Base-by-base conservation (phyloP, 2,888 invertebrate genomes). In the Drosophila merina region DNA sequence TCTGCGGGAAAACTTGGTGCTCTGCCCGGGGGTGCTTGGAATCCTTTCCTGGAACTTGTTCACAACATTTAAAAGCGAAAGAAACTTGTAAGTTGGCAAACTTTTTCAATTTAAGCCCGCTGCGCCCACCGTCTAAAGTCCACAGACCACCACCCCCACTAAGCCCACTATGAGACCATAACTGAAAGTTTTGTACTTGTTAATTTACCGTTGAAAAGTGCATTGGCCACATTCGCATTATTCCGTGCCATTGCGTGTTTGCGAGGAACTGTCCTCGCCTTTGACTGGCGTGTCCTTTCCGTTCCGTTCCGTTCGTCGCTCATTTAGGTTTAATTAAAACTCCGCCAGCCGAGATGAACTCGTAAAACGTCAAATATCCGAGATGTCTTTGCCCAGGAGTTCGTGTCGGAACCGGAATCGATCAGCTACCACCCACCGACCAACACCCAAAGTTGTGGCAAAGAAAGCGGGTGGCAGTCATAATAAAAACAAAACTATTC, bases 401-500 rank as follows among this genome's bases (percentile, higher is more conserved):
- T 36, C n/a, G 36, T n/a, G 36, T 36, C 36, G 12, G 36, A 36
- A 36, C 12, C 6, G 36, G 36, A 36, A 36, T 36, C 36, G 36
- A 36, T 36, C 36, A 36, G 10, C 2, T 9, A 8, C 31, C 31
- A 9, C 10, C 1, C 33, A 33, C 10, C 33, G 0, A 10, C 33
- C 33, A 33, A 4, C 33, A 33, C 33, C 12, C 9, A 38, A 14
- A 42, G 20, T 20, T 42, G 54, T 14, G 31, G 40, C 25, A 42
- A 40, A 68, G 57, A 72, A 69, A 75, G 62, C 75, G 86, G 59
- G 64, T 56, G 68, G 75, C 86, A 72, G 80, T 83, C 60, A 75
- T 83, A 86, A 83, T 83, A 86, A 86, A 83, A 86, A 79, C 80
- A 83, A 83, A 80, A 86, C 56, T 74, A 80, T 82, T 79, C 69